Evolutionary conservation across 2,797 vertebrate genomes (phyloP), one percentile per base, ranked within the genome.

Genomic region (Sebastes hubbsi): DNA sequence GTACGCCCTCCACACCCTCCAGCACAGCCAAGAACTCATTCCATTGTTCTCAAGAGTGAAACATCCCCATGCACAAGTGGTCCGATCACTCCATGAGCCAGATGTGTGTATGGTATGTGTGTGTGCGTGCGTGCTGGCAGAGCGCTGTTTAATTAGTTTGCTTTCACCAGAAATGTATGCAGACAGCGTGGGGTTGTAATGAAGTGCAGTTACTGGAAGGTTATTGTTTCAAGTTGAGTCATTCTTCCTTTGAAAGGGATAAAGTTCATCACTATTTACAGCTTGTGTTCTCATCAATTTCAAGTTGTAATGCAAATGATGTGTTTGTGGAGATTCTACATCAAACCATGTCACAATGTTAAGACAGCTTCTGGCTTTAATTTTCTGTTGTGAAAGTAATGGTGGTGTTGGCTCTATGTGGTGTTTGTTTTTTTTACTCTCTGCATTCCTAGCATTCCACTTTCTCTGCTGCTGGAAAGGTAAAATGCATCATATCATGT

Each of bases 21-120:
- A 81, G 54, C 46, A 3, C 72, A 10, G 88, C 84, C 87, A 87
- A 88, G 74, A 87, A 71, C 75, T 90, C 82, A 56, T 82, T 91
- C 91, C 85, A 94, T 95, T 95, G 94, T 94, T 93, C 92, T 92
- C 85, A 24, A 56, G 87, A 90, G 88, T 70, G 70, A 90, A 58
- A 87, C 87, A 88, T 92, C 84, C 87, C 80, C 24, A 62, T 42
- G 61, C 75, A 68, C 69, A 62, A 83, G 73, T 34, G 78, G 78
- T 77, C 71, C 27, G 56, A 83, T 76, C 82, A 78, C 16, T n/a
- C 75, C 63, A 34, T 3, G 69, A 74, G 24, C 64, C 81, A 86
- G 72, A 87, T 83, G 74, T 84, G 78, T 62, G 76, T 59, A 10
- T 65, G 68, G 54, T 70, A 18, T 68, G 59, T 64, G 46, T 59